Conservation (phyloP, 2,888 invertebrate genomes). For the Ochropacha duplaris region DNA sequence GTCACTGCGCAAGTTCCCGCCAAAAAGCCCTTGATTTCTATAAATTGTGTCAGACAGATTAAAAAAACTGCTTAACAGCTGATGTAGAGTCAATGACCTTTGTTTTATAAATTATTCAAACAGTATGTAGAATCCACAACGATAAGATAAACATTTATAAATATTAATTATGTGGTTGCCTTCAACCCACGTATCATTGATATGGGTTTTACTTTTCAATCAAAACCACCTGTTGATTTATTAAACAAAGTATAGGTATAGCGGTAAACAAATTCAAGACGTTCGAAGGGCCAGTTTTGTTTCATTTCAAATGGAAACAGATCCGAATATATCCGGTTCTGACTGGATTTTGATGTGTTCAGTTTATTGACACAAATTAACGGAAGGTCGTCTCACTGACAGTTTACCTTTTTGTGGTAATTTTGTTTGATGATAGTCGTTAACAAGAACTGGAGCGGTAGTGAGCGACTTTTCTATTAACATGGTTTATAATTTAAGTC, state of each 20-base stretch:
- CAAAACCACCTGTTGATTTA: neutral
- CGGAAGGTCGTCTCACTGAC: conserved; percentile 4
- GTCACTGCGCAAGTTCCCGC: too few relatives aligned
- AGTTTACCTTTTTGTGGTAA: conserved; percentile 9
- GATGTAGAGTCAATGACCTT: too few relatives aligned
- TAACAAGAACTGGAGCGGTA: neutral
- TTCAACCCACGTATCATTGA: too few relatives aligned
- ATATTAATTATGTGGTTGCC: too few relatives aligned
- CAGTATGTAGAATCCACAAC: too few relatives aligned
- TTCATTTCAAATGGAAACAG: neutral
- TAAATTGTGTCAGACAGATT: too few relatives aligned
- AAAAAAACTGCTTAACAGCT: too few relatives aligned
- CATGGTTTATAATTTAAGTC: neutral
- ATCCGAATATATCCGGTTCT: conserved; percentile 7
- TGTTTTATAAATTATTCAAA: too few relatives aligned
- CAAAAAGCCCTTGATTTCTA: too few relatives aligned
- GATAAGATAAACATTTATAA: too few relatives aligned
- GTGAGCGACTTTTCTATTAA: neutral
- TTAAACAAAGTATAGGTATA: neutral
- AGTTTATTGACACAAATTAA: conserved; percentile 15
- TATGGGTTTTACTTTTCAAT: neutral
- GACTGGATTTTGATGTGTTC: conserved; percentile 10
- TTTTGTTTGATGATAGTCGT: conserved; percentile 2
- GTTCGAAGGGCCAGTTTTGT: neutral
- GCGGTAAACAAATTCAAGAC: neutral